These are phyloP conservation scores for Drosophila bunnanda DNA, from an alignment of 2,888 invertebrate genomes.

Conservation along the genomic window DNA sequence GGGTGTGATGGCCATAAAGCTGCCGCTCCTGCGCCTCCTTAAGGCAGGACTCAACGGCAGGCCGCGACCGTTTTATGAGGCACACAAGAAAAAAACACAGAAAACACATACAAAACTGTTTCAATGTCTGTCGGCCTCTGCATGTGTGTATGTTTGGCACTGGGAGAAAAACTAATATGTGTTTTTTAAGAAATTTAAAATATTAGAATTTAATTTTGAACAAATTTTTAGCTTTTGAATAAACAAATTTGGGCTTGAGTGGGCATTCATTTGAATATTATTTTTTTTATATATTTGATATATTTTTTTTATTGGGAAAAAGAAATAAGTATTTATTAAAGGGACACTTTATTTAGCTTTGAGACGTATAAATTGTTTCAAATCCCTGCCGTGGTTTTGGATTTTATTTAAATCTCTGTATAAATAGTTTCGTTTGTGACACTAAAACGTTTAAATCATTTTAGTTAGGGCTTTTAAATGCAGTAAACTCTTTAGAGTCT, in stretches of 20 bases:
- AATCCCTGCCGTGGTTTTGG: too few species aligned
- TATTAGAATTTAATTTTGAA: background rate
- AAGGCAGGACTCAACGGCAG: slow-evolving; percentile 48
- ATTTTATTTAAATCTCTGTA: background rate
- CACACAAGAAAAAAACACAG: slow-evolving; percentile 33
- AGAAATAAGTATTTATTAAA: too few species aligned
- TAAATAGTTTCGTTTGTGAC: background rate
- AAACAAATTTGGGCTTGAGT: too few species aligned
- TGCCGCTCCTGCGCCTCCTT: slow-evolving; percentile 1
- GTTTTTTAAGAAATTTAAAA: background rate
- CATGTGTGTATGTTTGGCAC: slow-evolving; percentile 9
- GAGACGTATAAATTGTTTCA: too few species aligned
- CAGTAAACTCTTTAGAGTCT: background rate
- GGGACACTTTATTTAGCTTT: too few species aligned
- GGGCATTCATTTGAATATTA: too few species aligned
- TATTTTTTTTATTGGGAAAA: too few species aligned
- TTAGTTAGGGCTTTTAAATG: background rate
- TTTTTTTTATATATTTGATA: too few species aligned
- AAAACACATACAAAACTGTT: slow-evolving; percentile 50
- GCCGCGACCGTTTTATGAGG: slow-evolving; percentile 47
- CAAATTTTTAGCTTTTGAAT: background rate
- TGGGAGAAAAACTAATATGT: background rate
- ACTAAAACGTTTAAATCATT: background rate
- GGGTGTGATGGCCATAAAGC: slow-evolving; percentile 31
- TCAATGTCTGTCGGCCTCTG: slow-evolving; percentile 60